Percentiles rank a stretch among this genome's conserved stretches.
Conservation (phyloP, 2,888 invertebrate species). For the Gastracanthus pulcherrimus region DNA sequence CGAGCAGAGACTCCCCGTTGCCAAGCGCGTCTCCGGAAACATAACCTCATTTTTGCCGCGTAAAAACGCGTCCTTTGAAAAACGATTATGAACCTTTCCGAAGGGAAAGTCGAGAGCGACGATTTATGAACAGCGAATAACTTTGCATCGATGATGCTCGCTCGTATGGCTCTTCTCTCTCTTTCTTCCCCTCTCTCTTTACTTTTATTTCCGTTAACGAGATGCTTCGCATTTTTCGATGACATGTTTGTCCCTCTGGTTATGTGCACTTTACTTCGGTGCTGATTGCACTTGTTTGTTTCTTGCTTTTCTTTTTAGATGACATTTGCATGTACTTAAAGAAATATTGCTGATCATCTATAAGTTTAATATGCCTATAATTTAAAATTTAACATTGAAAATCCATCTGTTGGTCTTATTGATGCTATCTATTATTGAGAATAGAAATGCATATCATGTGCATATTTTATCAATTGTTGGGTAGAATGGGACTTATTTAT, state of each 20-base stretch:
- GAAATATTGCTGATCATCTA: neutral
- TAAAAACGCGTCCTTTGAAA: slow-evolving; percentile 47
- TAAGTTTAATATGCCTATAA: too few species aligned
- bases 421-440: neutral
- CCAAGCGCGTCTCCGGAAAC: slow-evolving; percentile 21
- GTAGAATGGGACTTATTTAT: too few species aligned
- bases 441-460: too few species aligned
- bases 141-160: slow-evolving; percentile 35
- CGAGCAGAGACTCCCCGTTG: neutral
- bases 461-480: too few species aligned
- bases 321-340: neutral
- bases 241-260: slow-evolving; percentile 7
- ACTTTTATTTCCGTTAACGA: slow-evolving; percentile 17
- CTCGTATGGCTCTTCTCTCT: slow-evolving; percentile 8
- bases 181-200: neutral
- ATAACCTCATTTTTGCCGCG: slow-evolving; percentile 41
- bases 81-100: slow-evolving; percentile 39
- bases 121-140: slow-evolving; percentile 51
- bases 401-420: neutral
- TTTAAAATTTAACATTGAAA: too few species aligned
- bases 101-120: slow-evolving; percentile 40
- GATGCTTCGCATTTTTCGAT: slow-evolving; percentile 22
- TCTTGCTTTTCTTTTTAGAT: neutral
- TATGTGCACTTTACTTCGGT: slow-evolving; percentile 10
- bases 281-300: neutral